Conservation (phyloP, 2,888 invertebrate species). For the Nomada lathburiana region DNA sequence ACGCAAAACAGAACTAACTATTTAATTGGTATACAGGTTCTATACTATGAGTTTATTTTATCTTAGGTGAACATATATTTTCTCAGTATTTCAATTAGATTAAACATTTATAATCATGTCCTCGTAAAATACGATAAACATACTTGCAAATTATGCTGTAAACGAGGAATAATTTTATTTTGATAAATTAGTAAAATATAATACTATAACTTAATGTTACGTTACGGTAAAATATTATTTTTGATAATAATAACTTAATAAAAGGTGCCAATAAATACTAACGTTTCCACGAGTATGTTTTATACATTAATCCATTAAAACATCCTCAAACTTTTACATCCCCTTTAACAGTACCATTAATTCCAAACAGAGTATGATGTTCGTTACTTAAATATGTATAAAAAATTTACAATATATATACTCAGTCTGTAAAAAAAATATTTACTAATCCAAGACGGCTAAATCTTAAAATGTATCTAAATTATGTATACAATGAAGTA, state of each 20-base stretch:
- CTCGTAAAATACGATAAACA: slow-evolving; percentile 32
- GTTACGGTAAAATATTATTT: slow-evolving; percentile 65
- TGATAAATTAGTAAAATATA: slow-evolving; percentile 40
- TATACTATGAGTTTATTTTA: slow-evolving; percentile 9
- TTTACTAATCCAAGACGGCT: too few species aligned
- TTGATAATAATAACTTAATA: slow-evolving; percentile 62
- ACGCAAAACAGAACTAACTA: too few species aligned
- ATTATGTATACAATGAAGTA: too few species aligned
- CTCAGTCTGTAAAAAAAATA: too few species aligned
- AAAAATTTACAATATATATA: too few species aligned
- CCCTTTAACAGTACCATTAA: background rate
- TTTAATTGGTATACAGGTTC: slow-evolving; percentile 1
- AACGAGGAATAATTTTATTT: slow-evolving; percentile 51
- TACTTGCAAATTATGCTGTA: slow-evolving; percentile 34
- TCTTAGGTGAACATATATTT: slow-evolving; percentile 11
- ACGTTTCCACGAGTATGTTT: slow-evolving; percentile 42
- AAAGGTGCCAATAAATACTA: slow-evolving; percentile 67
- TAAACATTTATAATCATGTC: slow-evolving; percentile 33
- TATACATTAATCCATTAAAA: background rate
- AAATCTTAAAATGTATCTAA: too few species aligned
- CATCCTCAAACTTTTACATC: background rate
- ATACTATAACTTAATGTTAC: slow-evolving; percentile 55
- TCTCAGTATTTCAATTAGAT: slow-evolving; percentile 43
- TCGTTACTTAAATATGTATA: too few species aligned
- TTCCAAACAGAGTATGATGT: too few species aligned